Percentiles rank a stretch among this genome's conserved stretches.
phyloP scores from a whole-genome alignment of 2,888 invertebrate genomes.

The Pachymerium ferrugineum region DNA sequence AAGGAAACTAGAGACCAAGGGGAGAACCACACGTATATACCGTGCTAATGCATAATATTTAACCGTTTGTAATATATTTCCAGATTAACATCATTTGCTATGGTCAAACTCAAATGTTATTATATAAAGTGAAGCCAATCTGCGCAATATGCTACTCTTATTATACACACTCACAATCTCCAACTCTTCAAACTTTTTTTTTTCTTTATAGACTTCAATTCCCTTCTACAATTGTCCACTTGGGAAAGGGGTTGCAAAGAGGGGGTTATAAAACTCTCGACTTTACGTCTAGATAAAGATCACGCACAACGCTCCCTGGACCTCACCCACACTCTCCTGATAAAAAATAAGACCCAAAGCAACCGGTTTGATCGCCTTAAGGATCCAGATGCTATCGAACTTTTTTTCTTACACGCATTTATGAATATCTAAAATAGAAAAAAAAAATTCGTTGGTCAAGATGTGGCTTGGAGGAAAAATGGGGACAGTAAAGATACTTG shows the following conservation, averaged over 20 bases:
- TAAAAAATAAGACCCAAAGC: not conserved
- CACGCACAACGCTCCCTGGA: too few relatives aligned
- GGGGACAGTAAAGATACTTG: not conserved
- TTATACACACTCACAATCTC: not conserved
- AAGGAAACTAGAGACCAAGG: slow-evolving; percentile 1
- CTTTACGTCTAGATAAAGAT: not conserved
- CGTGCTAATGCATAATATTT: slow-evolving; percentile 18
- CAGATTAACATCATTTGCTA: slow-evolving; percentile 21
- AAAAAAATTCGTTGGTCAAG: slow-evolving; percentile 3
- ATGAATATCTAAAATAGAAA: slow-evolving; percentile 21
- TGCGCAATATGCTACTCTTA: not conserved
- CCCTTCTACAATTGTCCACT: slow-evolving; percentile 11
- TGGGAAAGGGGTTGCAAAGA: slow-evolving; percentile 1
- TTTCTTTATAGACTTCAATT: slow-evolving; percentile 14
- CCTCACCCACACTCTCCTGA: not conserved
- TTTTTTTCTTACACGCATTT: not conserved
- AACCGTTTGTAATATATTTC: slow-evolving; percentile 14
- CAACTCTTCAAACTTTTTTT: not conserved
- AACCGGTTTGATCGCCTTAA: slow-evolving; percentile 3
- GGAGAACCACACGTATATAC: slow-evolving; percentile 5
- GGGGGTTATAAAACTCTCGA: not conserved
- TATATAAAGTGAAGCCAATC: slow-evolving; percentile 9
- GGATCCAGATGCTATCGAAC: slow-evolving; percentile 18
- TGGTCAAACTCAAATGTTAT: slow-evolving; percentile 11
- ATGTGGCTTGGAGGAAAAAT: not conserved